Conservation (phyloP, 2,797 vertebrate genomes). For the Allochrocebus solatus region DNA sequence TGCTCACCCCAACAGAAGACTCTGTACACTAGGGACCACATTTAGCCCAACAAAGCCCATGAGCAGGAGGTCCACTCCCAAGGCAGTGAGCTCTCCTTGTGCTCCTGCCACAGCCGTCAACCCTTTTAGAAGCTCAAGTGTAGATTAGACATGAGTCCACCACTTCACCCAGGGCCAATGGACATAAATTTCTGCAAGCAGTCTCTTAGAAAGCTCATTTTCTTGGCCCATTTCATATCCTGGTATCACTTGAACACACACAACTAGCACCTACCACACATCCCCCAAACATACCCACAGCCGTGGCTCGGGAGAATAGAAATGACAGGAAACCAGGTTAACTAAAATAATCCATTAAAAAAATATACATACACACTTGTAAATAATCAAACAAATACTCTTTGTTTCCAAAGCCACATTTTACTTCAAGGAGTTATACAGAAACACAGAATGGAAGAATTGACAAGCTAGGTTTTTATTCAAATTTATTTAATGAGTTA, state of each 20-base stretch:
- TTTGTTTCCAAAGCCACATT: conserved; percentile 41
- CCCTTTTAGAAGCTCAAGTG: not conserved
- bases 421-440: conserved; percentile 42
- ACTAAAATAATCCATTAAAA: not conserved
- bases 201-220: not conserved
- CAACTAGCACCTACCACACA: not conserved
- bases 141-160: not conserved
- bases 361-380: not conserved
- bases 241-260: not conserved
- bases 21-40: not conserved
- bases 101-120: not conserved
- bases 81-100: not conserved
- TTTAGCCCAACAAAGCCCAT: not conserved
- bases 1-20: not conserved
- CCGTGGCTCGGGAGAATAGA: not conserved
- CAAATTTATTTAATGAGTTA: conserved; percentile 70
- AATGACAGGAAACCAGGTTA: not conserved
- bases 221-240: not conserved
- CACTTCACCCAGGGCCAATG: not conserved
- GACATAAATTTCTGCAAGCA: not conserved
- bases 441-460: conserved; percentile 37
- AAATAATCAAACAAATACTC: conserved; percentile 11
- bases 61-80: not conserved
- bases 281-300: not conserved
- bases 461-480: conserved; percentile 65